A percentile compares a stretch with the other conserved stretches of the same genome.
These are phyloP conservation scores for Ariopsis seemanni DNA, from an alignment of 2,113 vertebrate genomes.

Conservation along the genomic window DNA sequence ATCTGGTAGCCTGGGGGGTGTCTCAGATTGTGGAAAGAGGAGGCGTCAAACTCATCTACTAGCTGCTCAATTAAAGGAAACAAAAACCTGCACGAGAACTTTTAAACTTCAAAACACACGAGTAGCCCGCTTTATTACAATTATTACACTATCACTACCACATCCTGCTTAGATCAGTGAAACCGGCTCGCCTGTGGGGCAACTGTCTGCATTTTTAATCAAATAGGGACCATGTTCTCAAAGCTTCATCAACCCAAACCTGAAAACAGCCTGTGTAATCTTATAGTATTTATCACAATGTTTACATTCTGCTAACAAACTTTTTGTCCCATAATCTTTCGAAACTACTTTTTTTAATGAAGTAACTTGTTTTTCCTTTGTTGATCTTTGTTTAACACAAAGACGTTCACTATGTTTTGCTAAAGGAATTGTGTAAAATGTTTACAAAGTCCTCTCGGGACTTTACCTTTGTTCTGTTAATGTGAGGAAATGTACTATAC, in stretches of 20 bases:
- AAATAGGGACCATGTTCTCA: conserved; percentile 21
- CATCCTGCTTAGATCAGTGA: neutral
- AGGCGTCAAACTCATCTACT: conserved; percentile 85
- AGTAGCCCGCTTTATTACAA: conserved; percentile 7
- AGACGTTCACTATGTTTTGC: conserved; percentile 49
- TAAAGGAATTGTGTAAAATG: conserved; percentile 67
- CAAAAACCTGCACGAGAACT: neutral
- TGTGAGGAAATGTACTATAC: conserved; percentile 68
- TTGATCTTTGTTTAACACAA: conserved; percentile 41
- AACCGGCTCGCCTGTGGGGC: neutral
- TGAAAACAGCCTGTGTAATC: conserved; percentile 41
- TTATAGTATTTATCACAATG: conserved; percentile 51
- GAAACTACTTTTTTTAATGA: conserved; percentile 39
- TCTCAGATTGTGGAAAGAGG: conserved; percentile 86
- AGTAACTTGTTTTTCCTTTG: conserved; percentile 35
- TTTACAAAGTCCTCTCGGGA: conserved; percentile 67
- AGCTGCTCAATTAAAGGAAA: conserved; percentile 40
- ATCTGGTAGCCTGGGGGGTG: conserved; percentile 87
- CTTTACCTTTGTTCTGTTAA: conserved; percentile 58
- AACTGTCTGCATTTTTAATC: conserved; percentile 42
- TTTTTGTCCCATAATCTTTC: conserved; percentile 43
- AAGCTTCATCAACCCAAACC: neutral
- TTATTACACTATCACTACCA: neutral
- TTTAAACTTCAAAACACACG: neutral
- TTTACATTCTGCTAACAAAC: conserved; percentile 64